Evolutionary conservation across 2,113 vertebrate genomes (phyloP).

Genomic region (Vulpes lagopus): DNA sequence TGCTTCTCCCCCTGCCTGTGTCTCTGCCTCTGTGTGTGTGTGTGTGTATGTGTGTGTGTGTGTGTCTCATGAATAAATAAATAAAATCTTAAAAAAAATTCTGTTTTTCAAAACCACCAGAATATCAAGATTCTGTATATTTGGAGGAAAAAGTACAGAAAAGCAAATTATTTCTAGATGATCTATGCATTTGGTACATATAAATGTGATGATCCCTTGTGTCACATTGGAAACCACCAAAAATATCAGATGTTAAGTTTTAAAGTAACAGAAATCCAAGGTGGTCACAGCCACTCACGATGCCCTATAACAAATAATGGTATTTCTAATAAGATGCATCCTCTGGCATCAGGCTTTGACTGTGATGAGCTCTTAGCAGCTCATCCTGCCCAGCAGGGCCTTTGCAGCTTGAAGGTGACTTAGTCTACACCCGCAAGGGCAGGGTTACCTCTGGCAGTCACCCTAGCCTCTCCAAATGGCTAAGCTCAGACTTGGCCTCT

Average conservation of each 20-base stretch:
- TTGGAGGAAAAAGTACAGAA: not conserved
- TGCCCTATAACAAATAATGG: not conserved
- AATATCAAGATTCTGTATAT: not conserved
- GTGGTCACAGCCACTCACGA: not conserved
- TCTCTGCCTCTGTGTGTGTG: too few species aligned
- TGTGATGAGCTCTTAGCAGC: slow-evolving; percentile 32
- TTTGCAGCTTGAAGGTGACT: slow-evolving; percentile 28
- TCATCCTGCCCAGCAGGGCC: slow-evolving; percentile 13
- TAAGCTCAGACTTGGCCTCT: slow-evolving; percentile 16
- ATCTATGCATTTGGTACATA: not conserved
- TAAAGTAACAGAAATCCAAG: slow-evolving; percentile 49
- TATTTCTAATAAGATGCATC: slow-evolving; percentile 32
- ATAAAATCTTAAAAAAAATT: not conserved
- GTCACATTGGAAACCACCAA: not conserved
- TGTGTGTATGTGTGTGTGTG: too few species aligned
- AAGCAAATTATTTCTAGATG: not conserved
- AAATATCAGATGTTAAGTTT: not conserved
- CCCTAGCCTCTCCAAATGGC: not conserved
- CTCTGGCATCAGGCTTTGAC: not conserved
- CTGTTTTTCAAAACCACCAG: slow-evolving; percentile 11
- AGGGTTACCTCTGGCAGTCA: not conserved
- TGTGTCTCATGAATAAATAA: too few species aligned
- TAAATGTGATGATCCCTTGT: not conserved
- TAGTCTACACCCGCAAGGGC: slow-evolving; percentile 25
- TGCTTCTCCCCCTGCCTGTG: too few species aligned